Conservation (phyloP, 1,140 invertebrate genomes). For the Tetraneura akinire region DNA sequence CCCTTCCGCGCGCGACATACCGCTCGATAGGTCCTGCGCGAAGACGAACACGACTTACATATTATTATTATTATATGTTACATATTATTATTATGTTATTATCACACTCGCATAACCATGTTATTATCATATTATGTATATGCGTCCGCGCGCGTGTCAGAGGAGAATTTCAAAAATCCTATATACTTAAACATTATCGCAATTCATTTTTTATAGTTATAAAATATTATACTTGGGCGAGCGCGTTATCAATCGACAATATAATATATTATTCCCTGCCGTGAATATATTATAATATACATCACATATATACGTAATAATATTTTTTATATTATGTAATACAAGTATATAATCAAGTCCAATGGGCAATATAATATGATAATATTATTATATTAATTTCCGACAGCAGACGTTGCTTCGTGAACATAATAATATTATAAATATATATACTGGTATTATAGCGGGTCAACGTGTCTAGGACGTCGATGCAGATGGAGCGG, state of each 20-base stretch:
- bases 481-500: neutral
- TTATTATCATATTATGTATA: neutral
- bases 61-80: neutral
- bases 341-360: too few relatives aligned
- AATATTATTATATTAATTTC: too few relatives aligned
- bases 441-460: too few relatives aligned
- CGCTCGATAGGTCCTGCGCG: neutral
- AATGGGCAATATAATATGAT: too few relatives aligned
- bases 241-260: neutral
- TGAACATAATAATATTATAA: too few relatives aligned
- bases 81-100: neutral
- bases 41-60: neutral
- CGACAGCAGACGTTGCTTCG: neutral
- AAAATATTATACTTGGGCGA: too few relatives aligned
- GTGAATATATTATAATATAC: too few relatives aligned
- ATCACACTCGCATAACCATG: too few relatives aligned
- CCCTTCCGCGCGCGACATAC: neutral
- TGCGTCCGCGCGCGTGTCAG: neutral
- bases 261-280: neutral
- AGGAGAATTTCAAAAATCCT: slow-evolving; percentile 1
- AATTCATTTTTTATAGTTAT: too few relatives aligned
- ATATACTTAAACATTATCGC: neutral
- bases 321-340: neutral
- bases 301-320: neutral
- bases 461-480: neutral